These are phyloP conservation scores for Daboia siamensis DNA, from an alignment of 2,113 vertebrate genomes.

Conservation along the genomic window DNA sequence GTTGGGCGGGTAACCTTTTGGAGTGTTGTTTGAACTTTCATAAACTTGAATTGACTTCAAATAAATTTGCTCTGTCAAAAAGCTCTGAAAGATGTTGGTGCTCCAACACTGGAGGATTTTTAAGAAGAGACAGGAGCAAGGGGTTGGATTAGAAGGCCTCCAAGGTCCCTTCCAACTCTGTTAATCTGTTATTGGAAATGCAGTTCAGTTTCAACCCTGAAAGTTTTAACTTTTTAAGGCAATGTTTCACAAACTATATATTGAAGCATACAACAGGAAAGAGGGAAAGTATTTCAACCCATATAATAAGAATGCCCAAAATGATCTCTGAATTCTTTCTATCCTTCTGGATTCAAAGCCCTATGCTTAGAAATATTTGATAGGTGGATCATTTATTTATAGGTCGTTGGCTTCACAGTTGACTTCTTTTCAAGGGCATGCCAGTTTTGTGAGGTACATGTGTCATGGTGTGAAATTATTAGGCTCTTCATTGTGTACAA, in stretches of 20 bases:
- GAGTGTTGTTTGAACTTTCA: too few species aligned
- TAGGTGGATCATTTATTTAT: background rate
- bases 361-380: background rate
- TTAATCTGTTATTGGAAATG: too few species aligned
- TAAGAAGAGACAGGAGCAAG: too few species aligned
- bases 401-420: background rate
- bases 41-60: too few species aligned
- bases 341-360: background rate
- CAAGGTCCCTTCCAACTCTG: too few species aligned
- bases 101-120: too few species aligned
- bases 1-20: too few species aligned
- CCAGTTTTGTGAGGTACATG: background rate
- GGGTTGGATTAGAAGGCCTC: too few species aligned
- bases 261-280: background rate
- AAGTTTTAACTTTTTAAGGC: background rate
- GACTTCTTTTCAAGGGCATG: background rate
- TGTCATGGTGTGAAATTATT: background rate
- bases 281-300: background rate
- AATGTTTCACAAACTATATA: background rate
- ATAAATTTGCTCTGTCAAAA: too few species aligned
- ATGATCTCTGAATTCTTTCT: background rate
- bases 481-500: background rate
- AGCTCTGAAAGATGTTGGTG: too few species aligned
- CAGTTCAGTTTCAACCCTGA: too few species aligned
- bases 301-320: background rate